phyloP scores from a whole-genome alignment of 2,113 vertebrate genomes.

The Peucedramus taeniatus region DNA sequence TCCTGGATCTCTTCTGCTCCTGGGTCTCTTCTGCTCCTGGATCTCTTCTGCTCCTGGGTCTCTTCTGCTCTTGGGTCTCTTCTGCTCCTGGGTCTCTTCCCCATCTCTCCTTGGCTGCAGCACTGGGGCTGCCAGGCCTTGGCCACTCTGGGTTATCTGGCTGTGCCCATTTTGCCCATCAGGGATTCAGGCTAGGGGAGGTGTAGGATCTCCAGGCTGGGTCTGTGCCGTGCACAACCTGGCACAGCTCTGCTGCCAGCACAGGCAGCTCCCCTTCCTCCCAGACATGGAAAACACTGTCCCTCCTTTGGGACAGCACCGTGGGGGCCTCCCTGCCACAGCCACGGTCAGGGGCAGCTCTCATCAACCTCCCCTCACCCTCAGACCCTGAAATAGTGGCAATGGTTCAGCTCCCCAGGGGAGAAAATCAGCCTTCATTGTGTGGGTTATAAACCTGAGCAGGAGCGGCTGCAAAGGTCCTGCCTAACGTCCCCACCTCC shows the following conservation, averaged over 20 bases:
- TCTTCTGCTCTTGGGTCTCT: too few species aligned
- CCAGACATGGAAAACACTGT: fast-evolving
- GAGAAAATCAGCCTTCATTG: fast-evolving
- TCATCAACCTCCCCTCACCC: neutral
- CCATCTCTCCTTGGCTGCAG: neutral
- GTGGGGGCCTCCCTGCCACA: too few species aligned
- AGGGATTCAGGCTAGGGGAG: neutral
- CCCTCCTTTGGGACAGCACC: fast-evolving
- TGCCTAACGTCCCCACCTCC: fast-evolving
- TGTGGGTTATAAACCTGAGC: fast-evolving
- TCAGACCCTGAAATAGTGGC: neutral
- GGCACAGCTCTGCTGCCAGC: neutral
- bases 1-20: too few species aligned
- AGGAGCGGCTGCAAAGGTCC: neutral
- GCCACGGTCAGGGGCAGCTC: fast-evolving
- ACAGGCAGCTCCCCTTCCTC: neutral
- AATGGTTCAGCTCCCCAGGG: neutral
- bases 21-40: too few species aligned
- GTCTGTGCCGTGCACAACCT: fast-evolving
- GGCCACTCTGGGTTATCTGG: fast-evolving
- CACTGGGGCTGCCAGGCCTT: neutral
- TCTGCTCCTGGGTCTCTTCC: neutral
- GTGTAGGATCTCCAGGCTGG: neutral
- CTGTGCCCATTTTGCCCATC: too few species aligned
- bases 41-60: too few species aligned